A percentile compares a stretch with the other conserved stretches of the same genome.
These are phyloP conservation scores for Urosaurus nigricauda DNA, from an alignment of 2,797 vertebrate species.

Conservation along the genomic window DNA sequence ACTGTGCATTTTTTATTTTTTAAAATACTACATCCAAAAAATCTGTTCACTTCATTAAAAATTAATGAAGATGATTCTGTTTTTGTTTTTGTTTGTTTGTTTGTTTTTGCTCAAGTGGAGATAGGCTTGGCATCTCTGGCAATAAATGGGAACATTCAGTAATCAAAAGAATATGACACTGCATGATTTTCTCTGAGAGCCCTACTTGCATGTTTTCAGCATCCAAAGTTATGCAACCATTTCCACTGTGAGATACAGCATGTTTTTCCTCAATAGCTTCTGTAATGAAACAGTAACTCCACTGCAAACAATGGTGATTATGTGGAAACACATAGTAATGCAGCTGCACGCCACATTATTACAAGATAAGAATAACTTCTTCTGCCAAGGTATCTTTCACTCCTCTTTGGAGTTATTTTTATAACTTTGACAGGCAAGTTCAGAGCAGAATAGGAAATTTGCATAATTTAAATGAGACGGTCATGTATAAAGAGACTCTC, in stretches of 20 bases:
- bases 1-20: too few species aligned
- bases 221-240: conserved; percentile 24
- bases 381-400: conserved; percentile 35
- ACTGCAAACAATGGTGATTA: conserved; percentile 36
- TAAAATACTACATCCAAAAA: neutral
- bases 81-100: too few species aligned
- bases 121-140: neutral
- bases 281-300: conserved; percentile 47
- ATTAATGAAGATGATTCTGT: neutral
- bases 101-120: neutral
- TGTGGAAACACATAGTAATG: conserved; percentile 34
- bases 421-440: conserved; percentile 34
- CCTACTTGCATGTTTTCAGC: conserved; percentile 40
- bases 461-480: conserved; percentile 55
- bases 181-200: conserved; percentile 35
- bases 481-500: conserved; percentile 29
- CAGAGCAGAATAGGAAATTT: conserved; percentile 43
- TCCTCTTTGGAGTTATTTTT: conserved; percentile 40
- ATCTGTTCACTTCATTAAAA: neutral
- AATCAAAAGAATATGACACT: conserved; percentile 12
- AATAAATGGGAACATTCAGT: conserved; percentile 3
- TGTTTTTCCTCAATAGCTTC: conserved; percentile 29
- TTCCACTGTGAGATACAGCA: conserved; percentile 41
- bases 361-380: conserved; percentile 47
- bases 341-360: conserved; percentile 27